Percentiles rank a stretch among this genome's conserved stretches.
These are phyloP conservation scores for Apocheima hispidaria DNA, from an alignment of 2,888 invertebrate genomes.

Conservation along the genomic window DNA sequence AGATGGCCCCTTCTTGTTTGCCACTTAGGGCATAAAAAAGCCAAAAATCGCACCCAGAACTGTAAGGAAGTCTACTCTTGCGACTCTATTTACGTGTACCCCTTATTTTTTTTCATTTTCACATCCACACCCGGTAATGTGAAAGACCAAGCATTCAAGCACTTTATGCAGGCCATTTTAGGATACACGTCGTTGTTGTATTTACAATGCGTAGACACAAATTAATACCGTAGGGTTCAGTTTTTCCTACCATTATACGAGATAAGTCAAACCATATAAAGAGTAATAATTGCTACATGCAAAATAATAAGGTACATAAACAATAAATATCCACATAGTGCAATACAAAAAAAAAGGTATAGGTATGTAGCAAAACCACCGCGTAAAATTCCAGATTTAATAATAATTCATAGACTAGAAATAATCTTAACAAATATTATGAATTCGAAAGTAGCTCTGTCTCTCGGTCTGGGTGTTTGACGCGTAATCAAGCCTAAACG, in stretches of 20 bases:
- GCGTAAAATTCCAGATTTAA: neutral
- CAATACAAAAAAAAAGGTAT: too few species aligned
- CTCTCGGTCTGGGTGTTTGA: too few species aligned
- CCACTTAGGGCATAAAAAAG: too few species aligned
- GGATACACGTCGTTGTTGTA: neutral
- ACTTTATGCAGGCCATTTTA: constrained; percentile 11
- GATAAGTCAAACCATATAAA: constrained; percentile 10
- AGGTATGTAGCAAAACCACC: neutral
- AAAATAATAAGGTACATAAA: constrained; percentile 7
- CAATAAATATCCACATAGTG: too few species aligned
- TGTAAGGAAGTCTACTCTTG: constrained; percentile 13
- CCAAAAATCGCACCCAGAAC: too few species aligned
- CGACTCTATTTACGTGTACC: constrained; percentile 2
- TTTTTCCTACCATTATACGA: constrained; percentile 10
- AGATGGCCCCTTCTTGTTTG: too few species aligned
- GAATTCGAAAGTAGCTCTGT: too few species aligned
- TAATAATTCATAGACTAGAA: too few species aligned
- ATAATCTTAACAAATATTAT: too few species aligned
- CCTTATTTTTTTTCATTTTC: too few species aligned
- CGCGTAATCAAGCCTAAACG: too few species aligned
- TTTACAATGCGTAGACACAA: constrained; percentile 1
- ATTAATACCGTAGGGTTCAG: constrained; percentile 1
- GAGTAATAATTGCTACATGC: constrained; percentile 6
- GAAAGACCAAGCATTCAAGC: neutral
- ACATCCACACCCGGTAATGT: neutral